Evolutionary conservation across 2,888 invertebrate genomes (phyloP).

Genomic region (Cosmopolites sordidus): DNA sequence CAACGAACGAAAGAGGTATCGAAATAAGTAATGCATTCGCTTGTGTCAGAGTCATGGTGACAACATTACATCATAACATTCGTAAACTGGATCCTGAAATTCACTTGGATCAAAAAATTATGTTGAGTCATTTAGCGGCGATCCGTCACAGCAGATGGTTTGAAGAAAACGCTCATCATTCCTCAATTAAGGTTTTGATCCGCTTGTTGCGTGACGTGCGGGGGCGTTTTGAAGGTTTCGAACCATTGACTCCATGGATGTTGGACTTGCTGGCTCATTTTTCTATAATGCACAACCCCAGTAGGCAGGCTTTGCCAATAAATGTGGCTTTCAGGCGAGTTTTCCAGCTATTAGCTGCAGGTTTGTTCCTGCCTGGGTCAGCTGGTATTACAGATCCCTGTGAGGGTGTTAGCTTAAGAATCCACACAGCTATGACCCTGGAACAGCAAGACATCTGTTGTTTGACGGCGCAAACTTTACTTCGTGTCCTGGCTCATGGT

Average conservation of each 20-base stretch:
- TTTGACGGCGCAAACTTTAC: conserved; percentile 86
- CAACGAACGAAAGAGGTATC: conserved; percentile 75
- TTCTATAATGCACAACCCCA: conserved; percentile 94
- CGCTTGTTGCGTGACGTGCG: conserved; percentile 90
- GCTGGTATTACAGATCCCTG: conserved; percentile 92
- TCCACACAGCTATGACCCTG: conserved; percentile 85
- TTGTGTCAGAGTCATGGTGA: conserved; percentile 83
- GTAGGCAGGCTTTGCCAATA: conserved; percentile 85
- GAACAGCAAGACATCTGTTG: conserved; percentile 93
- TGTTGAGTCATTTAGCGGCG: conserved; percentile 87
- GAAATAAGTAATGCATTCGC: conserved; percentile 82
- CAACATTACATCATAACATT: conserved; percentile 91
- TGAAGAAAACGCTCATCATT: conserved; percentile 96
- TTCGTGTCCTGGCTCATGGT: conserved; percentile 88
- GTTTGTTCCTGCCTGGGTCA: conserved; percentile 91
- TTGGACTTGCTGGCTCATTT: conserved; percentile 92
- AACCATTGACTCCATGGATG: conserved; percentile 94
- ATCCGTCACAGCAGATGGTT: conserved; percentile 97
- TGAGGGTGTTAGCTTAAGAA: conserved; percentile 81
- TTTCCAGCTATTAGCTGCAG: conserved; percentile 87
- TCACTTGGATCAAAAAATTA: conserved; percentile 67
- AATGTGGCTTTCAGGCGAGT: conserved; percentile 87
- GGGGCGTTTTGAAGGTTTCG: conserved; percentile 82
- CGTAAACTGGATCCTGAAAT: conserved; percentile 89
- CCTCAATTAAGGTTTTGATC: conserved; percentile 88